Evolutionary conservation across 2,888 invertebrate genomes (phyloP).

Genomic region (Azorinus chamasolen): DNA sequence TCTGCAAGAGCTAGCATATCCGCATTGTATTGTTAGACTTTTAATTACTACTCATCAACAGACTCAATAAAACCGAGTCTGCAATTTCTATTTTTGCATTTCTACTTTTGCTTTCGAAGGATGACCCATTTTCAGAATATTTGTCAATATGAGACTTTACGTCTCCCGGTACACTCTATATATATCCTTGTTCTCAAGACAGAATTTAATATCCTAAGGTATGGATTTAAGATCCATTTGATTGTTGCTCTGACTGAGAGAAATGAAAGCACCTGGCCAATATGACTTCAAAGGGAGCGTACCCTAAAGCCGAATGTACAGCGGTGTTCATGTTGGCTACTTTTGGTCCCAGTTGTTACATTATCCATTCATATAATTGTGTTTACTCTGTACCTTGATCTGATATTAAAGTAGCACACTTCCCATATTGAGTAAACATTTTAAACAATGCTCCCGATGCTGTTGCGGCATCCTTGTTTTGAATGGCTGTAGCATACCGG

Average conservation of each 20-base stretch:
- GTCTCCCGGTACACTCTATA: conserved; percentile 10
- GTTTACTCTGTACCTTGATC: conserved; percentile 50
- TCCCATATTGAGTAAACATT: conserved; percentile 49
- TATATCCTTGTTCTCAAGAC: not conserved
- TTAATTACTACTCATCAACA: too few species aligned
- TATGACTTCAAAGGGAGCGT: conserved; percentile 56
- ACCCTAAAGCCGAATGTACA: conserved; percentile 42
- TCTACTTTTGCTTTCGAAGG: too few species aligned
- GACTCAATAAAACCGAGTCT: too few species aligned
- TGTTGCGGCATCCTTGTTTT: conserved; percentile 43
- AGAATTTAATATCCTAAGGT: too few species aligned
- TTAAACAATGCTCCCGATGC: conserved; percentile 40
- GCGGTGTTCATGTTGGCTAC: conserved; percentile 37
- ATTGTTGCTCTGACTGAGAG: not conserved
- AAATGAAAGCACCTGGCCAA: conserved; percentile 45
- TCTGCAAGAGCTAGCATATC: conserved; percentile 8
- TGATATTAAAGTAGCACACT: conserved; percentile 39
- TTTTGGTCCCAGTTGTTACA: conserved; percentile 38
- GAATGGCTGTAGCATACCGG: conserved; percentile 35
- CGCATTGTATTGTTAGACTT: not conserved
- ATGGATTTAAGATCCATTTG: not conserved
- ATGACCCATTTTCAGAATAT: too few species aligned
- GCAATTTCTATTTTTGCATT: too few species aligned
- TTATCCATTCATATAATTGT: conserved; percentile 38
- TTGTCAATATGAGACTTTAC: conserved; percentile 5